Conservation (phyloP, 2,888 invertebrate species). For the Dysmachus trigonus region DNA sequence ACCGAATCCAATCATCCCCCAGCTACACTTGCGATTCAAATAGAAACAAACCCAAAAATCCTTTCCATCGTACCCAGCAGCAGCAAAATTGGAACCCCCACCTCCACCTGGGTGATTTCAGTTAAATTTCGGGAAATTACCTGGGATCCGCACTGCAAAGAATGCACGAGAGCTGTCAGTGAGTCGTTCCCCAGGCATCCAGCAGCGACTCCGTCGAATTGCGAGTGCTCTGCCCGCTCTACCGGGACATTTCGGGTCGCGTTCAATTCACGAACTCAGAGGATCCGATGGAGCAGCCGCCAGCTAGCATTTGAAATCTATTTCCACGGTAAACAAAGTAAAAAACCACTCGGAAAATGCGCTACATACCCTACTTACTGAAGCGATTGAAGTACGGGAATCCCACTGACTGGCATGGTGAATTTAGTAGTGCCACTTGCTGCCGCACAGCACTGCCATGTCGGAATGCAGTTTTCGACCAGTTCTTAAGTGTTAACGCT, state of each 20-base stretch:
- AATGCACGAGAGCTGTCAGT: not conserved
- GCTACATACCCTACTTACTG: constrained; percentile 13
- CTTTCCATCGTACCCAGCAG: not conserved
- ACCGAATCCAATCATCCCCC: not conserved
- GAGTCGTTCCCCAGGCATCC: not conserved
- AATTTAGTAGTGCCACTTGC: not conserved
- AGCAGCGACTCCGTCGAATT: not conserved
- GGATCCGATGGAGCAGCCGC: not conserved
- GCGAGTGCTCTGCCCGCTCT: not conserved
- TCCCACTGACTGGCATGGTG: not conserved
- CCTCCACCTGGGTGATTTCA: not conserved
- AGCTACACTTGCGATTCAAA: not conserved
- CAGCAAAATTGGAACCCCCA: not conserved
- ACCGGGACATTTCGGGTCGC: not conserved
- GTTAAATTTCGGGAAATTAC: not conserved
- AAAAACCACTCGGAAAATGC: not conserved
- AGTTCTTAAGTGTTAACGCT: not conserved
- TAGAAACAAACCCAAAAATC: not conserved
- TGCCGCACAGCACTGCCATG: not conserved
- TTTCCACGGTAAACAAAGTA: constrained; percentile 4
- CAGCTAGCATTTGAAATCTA: not conserved
- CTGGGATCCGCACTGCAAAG: not conserved
- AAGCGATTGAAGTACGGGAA: not conserved
- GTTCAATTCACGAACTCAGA: not conserved
- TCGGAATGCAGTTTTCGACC: not conserved